Evolutionary conservation across 2,888 invertebrate species (phyloP).

Genomic region (Lissonota sp.): DNA sequence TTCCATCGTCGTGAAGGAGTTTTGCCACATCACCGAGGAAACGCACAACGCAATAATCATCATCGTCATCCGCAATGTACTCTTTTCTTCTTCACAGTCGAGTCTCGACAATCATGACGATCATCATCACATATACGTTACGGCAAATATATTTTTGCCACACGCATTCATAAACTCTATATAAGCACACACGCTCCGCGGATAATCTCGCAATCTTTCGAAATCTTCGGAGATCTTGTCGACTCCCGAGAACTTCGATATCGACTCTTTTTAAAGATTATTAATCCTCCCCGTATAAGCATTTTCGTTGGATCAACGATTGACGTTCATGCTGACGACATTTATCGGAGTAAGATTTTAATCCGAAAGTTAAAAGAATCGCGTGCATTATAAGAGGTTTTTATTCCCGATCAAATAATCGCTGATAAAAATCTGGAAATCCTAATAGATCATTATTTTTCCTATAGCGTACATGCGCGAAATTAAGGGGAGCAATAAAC

Average conservation of each 20-base stretch:
- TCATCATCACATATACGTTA: background rate
- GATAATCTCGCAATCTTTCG: constrained; percentile 15
- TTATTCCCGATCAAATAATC: constrained; percentile 14
- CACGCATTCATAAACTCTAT: background rate
- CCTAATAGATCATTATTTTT: background rate
- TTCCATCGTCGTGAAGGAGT: constrained; percentile 46
- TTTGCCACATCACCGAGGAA: constrained; percentile 52
- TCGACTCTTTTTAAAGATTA: background rate
- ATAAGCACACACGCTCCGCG: background rate
- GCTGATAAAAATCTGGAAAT: background rate
- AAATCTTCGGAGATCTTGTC: constrained; percentile 4
- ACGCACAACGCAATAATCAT: constrained; percentile 13
- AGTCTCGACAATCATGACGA: background rate
- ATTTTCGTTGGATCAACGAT: too few relatives aligned
- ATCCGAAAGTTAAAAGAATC: background rate
- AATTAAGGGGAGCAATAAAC: too few relatives aligned
- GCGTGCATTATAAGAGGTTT: background rate
- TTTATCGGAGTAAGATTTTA: background rate
- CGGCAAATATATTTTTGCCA: background rate
- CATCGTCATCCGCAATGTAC: background rate
- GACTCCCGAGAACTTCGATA: constrained; percentile 11
- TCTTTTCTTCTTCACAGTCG: background rate
- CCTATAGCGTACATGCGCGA: too few relatives aligned
- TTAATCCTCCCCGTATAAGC: background rate
- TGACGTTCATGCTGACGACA: background rate